Percentiles rank a stretch among this genome's conserved stretches.
Evolutionary conservation across 2,888 invertebrate genomes (phyloP).

Genomic region (Elmis aenea): DNA sequence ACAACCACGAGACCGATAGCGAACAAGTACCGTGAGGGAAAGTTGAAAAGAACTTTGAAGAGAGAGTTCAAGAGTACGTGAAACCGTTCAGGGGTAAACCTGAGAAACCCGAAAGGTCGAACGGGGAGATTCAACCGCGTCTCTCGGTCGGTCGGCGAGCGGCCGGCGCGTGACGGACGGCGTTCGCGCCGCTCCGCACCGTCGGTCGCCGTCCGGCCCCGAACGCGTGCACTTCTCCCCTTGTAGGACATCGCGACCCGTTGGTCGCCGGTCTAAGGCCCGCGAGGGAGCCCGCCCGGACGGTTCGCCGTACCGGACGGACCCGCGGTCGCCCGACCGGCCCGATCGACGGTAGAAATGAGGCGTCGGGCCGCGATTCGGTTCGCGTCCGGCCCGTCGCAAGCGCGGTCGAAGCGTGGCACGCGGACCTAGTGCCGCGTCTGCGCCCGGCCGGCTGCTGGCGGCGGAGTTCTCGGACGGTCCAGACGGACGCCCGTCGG

Average conservation of each 20-base stretch:
- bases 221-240: conserved; percentile 45
- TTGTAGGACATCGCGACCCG: conserved; percentile 54
- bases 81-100: conserved; percentile 46
- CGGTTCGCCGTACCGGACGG: too few species aligned
- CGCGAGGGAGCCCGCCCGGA: too few species aligned
- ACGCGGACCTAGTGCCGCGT: too few species aligned
- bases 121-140: conserved; percentile 29
- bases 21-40: conserved; percentile 52
- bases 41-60: conserved; percentile 36
- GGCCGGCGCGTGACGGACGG: conserved; percentile 16
- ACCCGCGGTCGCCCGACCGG: conserved; percentile 19
- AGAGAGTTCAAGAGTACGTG: conserved; percentile 51
- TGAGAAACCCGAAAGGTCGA: conserved; percentile 36
- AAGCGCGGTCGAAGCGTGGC: conserved; percentile 40
- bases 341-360: conserved; percentile 21
- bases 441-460: too few species aligned
- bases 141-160: conserved; percentile 16
- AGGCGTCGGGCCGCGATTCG: conserved; percentile 10
- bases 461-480: too few species aligned
- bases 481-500: too few species aligned
- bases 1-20: conserved; percentile 57
- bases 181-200: conserved; percentile 13
- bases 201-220: conserved; percentile 17
- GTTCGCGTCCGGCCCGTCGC: conserved; percentile 28
- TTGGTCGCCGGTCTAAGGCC: conserved; percentile 47